These are phyloP conservation scores for Enoplosus armatus DNA, from an alignment of 2,797 vertebrate species.

Conservation along the genomic window DNA sequence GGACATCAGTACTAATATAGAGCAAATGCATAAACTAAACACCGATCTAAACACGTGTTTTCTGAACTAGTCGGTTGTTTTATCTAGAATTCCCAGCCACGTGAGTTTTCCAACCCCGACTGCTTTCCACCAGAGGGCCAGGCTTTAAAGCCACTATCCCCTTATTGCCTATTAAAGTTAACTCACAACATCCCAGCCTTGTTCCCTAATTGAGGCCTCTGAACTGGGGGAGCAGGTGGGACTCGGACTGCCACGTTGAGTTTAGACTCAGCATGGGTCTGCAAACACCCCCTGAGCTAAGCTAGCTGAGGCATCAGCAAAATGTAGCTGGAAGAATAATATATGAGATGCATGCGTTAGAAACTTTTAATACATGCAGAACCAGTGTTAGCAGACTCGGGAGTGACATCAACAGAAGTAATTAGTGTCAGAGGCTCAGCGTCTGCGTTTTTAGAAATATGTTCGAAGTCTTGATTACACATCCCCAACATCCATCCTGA, in stretches of 20 bases:
- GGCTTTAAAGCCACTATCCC: conserved; percentile 60
- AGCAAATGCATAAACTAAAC: background rate
- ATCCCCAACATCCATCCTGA: conserved; percentile 5
- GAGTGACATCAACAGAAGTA: background rate
- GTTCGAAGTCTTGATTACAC: background rate
- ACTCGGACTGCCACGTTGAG: conserved; percentile 42
- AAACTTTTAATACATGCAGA: background rate
- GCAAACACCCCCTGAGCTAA: conserved; percentile 18
- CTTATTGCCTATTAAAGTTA: conserved; percentile 77
- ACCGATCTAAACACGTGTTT: conserved; percentile 41
- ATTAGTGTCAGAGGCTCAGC: background rate
- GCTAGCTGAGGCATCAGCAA: conserved; percentile 9
- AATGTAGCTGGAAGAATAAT: background rate
- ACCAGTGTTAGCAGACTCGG: background rate
- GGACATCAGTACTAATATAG: background rate
- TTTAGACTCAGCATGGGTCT: conserved; percentile 21
- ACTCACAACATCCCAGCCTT: conserved; percentile 71
- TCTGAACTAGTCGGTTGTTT: conserved; percentile 39
- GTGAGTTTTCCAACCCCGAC: conserved; percentile 39
- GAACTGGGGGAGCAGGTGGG: conserved; percentile 51
- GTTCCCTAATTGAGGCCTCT: conserved; percentile 71
- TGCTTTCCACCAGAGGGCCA: conserved; percentile 42
- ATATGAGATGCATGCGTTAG: background rate
- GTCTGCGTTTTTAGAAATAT: background rate
- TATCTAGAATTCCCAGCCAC: conserved; percentile 25